Base-by-base conservation (phyloP, 1,140 invertebrate genomes). In the Littorina saxatilis region DNA sequence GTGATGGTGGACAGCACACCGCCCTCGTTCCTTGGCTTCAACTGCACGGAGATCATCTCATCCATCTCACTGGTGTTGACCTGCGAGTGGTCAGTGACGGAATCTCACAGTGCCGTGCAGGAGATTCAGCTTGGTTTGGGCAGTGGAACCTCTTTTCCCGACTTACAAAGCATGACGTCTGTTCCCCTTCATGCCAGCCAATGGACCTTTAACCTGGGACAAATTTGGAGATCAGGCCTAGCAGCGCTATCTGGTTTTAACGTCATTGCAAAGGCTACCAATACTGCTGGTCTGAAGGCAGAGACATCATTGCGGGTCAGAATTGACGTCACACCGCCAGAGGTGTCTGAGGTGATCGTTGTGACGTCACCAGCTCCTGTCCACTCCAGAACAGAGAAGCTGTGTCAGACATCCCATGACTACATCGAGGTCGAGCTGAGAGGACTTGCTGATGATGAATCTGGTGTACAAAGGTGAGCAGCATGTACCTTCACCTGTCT, bases 391-490 rank as follows among this genome's bases (percentile, higher is more conserved):
- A 32, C 27, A 23, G 37, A 76, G 29, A 81, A 82, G 40, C 9
- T 11, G 17, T 86, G 85, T 40, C 85, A 86, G 74, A 82, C 84
- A 29, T 80, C 85, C 17, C 63, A 73, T 17, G 79, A 79, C 9
- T 86, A 52, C 77, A 32, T 84, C 5, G 81, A 86, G 40, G 70
- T 84, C 15, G 61, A 20, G 23, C 63, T 83, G 3, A 43, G 70
- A 52, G 74, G 70, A 29, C 63, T 77, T 39, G 58, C 29, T 11
- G 85, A 86, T 52, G 43, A 72, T 5, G 81, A 86, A 40, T 79
- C 81, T 32, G 83, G 72, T 15, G 78, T 86, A 55, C 75, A 81
- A 27, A 79, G 77, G 83, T 86, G 80, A 43, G 29, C 11, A 66
- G 11, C 17, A n/a, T 66, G 61, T 13, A 27, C 29, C 61, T 66